Base-by-base conservation (phyloP, 1,140 invertebrate species). In the Agraylea sexmaculata region DNA sequence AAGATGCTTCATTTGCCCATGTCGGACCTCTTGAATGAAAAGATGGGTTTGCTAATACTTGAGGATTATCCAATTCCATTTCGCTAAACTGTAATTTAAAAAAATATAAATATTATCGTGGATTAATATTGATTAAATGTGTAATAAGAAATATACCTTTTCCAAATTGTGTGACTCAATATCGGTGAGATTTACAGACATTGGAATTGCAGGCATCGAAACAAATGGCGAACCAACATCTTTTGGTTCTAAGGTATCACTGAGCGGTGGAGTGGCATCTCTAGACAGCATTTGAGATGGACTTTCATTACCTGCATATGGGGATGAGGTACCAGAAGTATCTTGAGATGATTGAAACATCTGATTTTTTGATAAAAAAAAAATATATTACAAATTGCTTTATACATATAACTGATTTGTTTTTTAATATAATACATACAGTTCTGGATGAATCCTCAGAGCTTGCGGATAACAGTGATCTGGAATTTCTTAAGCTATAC, bases 81-180 rank as follows among this genome's bases (percentile, higher is more conserved):
- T 80, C 78, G 4, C 75, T 74, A 62, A 75, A 80, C 75, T 77
- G 40, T 19, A 53, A 50, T 27, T 42, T 44, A 43, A 43, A 28
- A 38, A 45, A 30, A 30, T 13, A 27, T 45, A 11, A 36, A 40
- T 42, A 42, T 27, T n/a, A 27, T 8, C 23, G 23, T 27, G 7
- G 23, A n/a, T 27, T 34, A 28, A 31, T 2, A 40, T 32, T 10
- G n/a, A 25, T 7, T 25, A 25, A 25, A 25, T 25, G n/a, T 25
- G 7, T 25, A 32, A 32, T 10, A 32, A 32, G 15, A 7, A 46
- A 46, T 25, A 38, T 56, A 79, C 77, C 68, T 80, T 81, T 55
- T 83, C 79, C 29, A 81, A 56, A 39, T 73, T 69, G 55, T 76
- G 71, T 29, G 72, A 64, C 28, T 51, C 55, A 42, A 66, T 70